phyloP scores from a whole-genome alignment of 1,140 invertebrate species.

The Cyclargus thomasi region DNA sequence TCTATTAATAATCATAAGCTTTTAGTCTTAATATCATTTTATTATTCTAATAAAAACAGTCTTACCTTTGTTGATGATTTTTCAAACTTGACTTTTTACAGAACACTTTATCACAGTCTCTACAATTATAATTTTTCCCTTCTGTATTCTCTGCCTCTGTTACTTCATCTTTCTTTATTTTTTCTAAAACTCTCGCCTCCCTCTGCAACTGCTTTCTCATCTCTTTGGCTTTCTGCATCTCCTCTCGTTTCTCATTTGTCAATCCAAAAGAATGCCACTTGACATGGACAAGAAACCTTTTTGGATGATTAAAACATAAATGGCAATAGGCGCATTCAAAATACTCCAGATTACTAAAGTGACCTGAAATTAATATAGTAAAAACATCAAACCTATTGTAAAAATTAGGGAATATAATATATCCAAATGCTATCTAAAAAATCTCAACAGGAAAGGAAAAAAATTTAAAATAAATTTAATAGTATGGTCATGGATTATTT shows the following conservation, averaged over 20 bases:
- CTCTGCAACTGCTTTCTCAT: conserved; percentile 38
- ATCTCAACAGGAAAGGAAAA: no score
- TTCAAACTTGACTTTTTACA: conserved; percentile 42
- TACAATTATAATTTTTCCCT: conserved; percentile 41
- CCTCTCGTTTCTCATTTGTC: conserved; percentile 41
- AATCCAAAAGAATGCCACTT: conserved; percentile 66
- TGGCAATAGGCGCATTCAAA: conserved; percentile 56
- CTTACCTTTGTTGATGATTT: conserved; percentile 53
- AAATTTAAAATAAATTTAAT: no score
- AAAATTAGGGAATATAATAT: no score
- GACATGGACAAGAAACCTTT: conserved; percentile 56
- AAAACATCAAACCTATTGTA: no score
- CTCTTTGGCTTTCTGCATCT: conserved; percentile 42
- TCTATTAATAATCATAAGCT: no score
- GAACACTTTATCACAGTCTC: conserved; percentile 55
- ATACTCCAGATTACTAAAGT: conserved; percentile 26
- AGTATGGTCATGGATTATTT: no score
- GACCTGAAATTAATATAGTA: conserved; percentile 26
- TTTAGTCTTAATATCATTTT: no score
- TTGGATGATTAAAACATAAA: conserved; percentile 53
- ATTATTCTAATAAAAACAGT: background rate
- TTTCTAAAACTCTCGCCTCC: conserved; percentile 37
- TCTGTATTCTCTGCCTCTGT: conserved; percentile 30
- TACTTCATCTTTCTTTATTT: conserved; percentile 42
- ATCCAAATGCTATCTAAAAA: no score